These are phyloP conservation scores for Ianthella basta DNA, from an alignment of 37 sponge, comb jelly and placozoan genomes.

Conservation along the genomic window DNA sequence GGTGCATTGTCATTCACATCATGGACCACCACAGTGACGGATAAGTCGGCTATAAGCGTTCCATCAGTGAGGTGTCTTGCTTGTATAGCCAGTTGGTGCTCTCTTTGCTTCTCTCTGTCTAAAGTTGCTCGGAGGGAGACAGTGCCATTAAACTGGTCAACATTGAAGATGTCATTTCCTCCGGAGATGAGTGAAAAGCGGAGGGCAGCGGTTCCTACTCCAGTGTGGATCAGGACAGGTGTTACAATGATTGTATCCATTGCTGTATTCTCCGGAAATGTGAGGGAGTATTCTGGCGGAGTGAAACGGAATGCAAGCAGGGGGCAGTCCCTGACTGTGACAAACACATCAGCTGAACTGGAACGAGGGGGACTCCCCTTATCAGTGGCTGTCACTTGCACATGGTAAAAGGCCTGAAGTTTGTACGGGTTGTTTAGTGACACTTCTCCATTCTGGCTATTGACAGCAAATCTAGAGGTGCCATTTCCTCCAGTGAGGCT, in stretches of 20 bases:
- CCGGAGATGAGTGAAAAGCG: not conserved
- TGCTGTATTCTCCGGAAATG: conserved; percentile 46
- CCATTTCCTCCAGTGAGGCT: not conserved
- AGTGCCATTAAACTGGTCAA: conserved; percentile 31
- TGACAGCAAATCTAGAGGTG: not conserved
- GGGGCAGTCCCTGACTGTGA: conserved; percentile 31
- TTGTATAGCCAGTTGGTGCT: conserved; percentile 48
- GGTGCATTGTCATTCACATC: conserved; percentile 82
- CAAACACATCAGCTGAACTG: conserved; percentile 22
- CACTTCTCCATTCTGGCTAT: not conserved
- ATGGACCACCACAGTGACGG: conserved; percentile 31
- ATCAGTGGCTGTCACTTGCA: conserved; percentile 64
- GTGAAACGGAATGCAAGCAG: not conserved
- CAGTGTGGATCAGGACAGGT: conserved; percentile 11
- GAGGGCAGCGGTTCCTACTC: not conserved
- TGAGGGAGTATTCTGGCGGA: not conserved
- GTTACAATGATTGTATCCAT: not conserved
- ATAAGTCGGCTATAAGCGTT: conserved; percentile 6
- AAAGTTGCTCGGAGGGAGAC: conserved; percentile 9
- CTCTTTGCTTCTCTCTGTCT: conserved; percentile 45
- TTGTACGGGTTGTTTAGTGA: not conserved
- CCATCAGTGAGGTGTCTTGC: conserved; percentile 40
- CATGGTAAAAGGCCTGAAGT: conserved; percentile 24
- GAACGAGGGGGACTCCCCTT: conserved; percentile 37
- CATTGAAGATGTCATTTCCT: conserved; percentile 11